phyloP scores from a whole-genome alignment of 2,888 invertebrate genomes.

The Celastrina argiolus region DNA sequence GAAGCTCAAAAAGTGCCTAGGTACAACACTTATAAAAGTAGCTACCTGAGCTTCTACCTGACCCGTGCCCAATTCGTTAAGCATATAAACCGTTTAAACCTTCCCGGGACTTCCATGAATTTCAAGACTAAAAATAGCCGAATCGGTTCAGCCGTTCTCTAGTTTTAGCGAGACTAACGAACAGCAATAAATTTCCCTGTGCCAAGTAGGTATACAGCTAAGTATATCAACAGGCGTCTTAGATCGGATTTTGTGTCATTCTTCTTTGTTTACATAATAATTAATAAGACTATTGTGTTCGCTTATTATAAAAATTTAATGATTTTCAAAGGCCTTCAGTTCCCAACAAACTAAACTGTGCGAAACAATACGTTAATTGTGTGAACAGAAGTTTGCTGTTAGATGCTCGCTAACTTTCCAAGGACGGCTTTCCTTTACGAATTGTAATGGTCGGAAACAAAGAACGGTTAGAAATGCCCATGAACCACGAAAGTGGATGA shows the following conservation, averaged over 20 bases:
- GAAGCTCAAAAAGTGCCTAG: too few relatives aligned
- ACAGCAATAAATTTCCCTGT: too few relatives aligned
- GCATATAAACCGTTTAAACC: too few relatives aligned
- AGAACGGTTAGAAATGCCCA: constrained; percentile 30
- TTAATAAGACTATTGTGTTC: neutral
- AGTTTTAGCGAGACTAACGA: too few relatives aligned
- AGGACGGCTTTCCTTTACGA: constrained; percentile 54
- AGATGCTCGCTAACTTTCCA: constrained; percentile 50
- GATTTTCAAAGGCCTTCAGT: neutral
- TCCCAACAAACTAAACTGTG: constrained; percentile 19
- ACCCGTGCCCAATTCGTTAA: too few relatives aligned
- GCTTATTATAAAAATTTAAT: neutral
- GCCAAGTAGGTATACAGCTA: too few relatives aligned
- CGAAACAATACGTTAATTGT: constrained; percentile 32
- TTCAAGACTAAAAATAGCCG: too few relatives aligned
- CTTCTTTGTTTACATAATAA: neutral
- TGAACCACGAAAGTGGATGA: neutral
- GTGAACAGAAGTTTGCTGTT: constrained; percentile 38
- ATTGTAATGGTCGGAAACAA: constrained; percentile 26
- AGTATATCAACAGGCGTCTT: neutral
- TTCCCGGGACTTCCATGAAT: too few relatives aligned
- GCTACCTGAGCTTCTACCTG: too few relatives aligned
- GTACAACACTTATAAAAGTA: too few relatives aligned
- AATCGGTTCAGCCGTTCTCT: too few relatives aligned
- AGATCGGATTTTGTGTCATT: neutral